These are phyloP conservation scores for Crotalus viridis DNA, from an alignment of 2,113 vertebrate species.

Conservation along the genomic window DNA sequence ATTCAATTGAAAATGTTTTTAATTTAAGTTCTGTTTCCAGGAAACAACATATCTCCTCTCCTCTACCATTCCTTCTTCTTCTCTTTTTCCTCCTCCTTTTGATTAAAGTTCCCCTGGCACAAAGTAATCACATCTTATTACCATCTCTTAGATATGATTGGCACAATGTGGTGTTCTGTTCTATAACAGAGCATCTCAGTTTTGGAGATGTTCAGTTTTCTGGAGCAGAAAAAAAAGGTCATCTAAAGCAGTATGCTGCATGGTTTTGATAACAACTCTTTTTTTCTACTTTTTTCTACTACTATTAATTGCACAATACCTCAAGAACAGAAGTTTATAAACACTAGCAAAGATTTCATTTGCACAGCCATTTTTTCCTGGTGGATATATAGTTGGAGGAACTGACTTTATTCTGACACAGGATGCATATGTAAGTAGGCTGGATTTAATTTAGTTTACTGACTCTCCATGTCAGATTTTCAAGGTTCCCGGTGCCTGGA, in stretches of 20 bases:
- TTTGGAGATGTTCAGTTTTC: constrained; percentile 23
- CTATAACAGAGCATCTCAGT: constrained; percentile 43
- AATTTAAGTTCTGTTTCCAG: constrained; percentile 24
- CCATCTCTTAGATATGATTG: constrained; percentile 49
- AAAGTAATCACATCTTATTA: constrained; percentile 38
- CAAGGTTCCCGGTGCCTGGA: not conserved
- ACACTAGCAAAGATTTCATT: not conserved
- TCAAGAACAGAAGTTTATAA: not conserved
- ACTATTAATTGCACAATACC: not conserved
- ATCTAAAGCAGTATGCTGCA: constrained; percentile 24
- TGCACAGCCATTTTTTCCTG: not conserved
- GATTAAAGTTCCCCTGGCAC: constrained; percentile 27
- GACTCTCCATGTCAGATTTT: not conserved
- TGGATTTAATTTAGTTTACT: not conserved
- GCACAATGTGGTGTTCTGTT: constrained; percentile 35
- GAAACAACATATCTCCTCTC: constrained; percentile 32
- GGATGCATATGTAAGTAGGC: not conserved
- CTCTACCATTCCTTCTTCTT: not conserved
- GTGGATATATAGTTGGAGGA: not conserved
- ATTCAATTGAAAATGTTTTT: constrained; percentile 38
- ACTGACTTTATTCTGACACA: not conserved
- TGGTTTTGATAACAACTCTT: constrained; percentile 6
- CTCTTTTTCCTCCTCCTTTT: not conserved
- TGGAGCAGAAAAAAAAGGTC: constrained; percentile 39
- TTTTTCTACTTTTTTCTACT: not conserved